Evolutionary conservation across 2,888 invertebrate species (phyloP).

Genomic region (Standfussiana lucernea): DNA sequence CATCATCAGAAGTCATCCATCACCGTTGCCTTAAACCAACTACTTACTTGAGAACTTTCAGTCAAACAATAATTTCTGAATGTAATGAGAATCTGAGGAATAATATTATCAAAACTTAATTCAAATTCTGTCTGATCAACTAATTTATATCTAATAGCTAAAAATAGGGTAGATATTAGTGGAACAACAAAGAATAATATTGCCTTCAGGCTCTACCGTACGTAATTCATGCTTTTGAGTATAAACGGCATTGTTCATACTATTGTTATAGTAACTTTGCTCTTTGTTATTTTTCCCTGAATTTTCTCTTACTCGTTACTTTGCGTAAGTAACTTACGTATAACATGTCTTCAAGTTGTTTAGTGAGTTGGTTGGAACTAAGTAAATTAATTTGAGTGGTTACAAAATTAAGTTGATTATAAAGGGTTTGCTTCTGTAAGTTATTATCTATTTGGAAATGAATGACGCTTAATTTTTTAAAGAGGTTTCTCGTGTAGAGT

Average conservation of each 20-base stretch:
- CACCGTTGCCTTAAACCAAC: neutral
- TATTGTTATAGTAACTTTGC: constrained; percentile 34
- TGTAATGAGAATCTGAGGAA: constrained; percentile 4
- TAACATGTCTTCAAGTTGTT: constrained; percentile 1
- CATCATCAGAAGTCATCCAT: constrained; percentile 1
- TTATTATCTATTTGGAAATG: neutral
- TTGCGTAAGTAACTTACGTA: constrained; percentile 16
- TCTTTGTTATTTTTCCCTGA: constrained; percentile 30
- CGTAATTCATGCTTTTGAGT: constrained; percentile 22
- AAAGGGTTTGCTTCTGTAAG: neutral
- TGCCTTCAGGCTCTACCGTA: neutral
- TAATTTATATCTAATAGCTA: neutral
- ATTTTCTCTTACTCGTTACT: constrained; percentile 13
- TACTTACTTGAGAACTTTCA: neutral
- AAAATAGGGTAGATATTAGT: constrained; percentile 23
- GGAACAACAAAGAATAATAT: constrained; percentile 18
- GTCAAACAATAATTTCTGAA: constrained; percentile 4
- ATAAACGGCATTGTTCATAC: constrained; percentile 25
- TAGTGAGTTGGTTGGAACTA: neutral
- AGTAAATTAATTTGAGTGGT: neutral
- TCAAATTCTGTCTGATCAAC: constrained; percentile 26
- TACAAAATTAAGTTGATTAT: constrained; percentile 13
- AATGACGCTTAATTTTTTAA: neutral
- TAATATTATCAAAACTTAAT: constrained; percentile 21
- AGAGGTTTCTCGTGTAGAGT: neutral